phyloP scores from a whole-genome alignment of 2,888 invertebrate species.

The Pseudococcus longispinus region DNA sequence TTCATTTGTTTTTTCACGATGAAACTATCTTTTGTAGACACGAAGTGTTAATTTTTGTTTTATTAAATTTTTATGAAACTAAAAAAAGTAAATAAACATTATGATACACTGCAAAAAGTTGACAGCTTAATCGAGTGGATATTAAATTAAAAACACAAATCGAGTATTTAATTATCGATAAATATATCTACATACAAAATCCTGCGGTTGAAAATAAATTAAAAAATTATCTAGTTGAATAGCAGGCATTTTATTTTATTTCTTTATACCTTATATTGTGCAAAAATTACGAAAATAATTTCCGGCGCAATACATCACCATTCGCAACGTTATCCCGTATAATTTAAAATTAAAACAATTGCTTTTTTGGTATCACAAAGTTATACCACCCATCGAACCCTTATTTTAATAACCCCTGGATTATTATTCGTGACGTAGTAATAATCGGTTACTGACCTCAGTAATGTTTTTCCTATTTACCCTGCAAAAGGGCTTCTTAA shows the following conservation, averaged over 20 bases:
- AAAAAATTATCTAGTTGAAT: too few species aligned
- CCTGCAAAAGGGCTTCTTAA: slow-evolving; percentile 55
- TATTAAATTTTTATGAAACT: background rate
- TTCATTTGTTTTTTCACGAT: background rate
- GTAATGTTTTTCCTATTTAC: slow-evolving; percentile 56
- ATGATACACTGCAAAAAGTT: too few species aligned
- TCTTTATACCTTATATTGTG: too few species aligned
- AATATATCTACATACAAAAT: background rate
- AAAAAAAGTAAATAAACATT: too few species aligned
- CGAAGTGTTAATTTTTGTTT: background rate
- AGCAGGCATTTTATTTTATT: too few species aligned
- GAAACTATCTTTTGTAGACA: background rate
- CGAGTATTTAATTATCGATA: background rate
- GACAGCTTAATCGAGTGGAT: too few species aligned
- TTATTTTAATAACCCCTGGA: slow-evolving; percentile 50
- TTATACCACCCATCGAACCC: background rate
- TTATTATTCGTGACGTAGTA: slow-evolving; percentile 55
- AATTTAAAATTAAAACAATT: background rate
- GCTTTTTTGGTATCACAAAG: background rate
- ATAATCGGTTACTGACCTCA: slow-evolving; percentile 57
- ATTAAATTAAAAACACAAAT: too few species aligned
- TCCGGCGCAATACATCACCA: background rate
- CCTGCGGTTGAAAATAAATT: background rate
- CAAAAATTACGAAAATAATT: background rate
- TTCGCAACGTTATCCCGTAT: background rate